Conservation (phyloP, 1,140 invertebrate species). For the Drosophila seguyi region DNA sequence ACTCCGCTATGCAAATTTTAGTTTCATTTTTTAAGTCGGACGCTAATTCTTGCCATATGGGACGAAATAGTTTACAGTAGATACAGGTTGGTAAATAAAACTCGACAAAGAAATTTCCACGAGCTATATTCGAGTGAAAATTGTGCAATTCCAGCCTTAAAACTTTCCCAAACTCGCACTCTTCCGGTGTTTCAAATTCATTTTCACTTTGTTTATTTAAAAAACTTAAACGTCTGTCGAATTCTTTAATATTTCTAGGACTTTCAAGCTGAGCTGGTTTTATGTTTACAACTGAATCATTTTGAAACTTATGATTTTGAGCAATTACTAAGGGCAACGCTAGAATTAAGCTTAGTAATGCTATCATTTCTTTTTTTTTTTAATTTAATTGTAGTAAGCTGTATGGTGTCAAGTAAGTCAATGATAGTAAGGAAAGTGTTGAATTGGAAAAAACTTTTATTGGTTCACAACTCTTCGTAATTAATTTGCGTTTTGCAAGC, state of each 20-base stretch:
- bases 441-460: neutral
- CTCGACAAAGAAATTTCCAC: conserved; percentile 13
- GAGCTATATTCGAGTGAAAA: neutral
- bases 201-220: neutral
- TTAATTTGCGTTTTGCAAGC: conserved; percentile 85
- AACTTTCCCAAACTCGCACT: conserved; percentile 3
- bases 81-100: conserved; percentile 12
- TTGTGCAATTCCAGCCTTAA: neutral
- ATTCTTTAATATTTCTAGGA: neutral
- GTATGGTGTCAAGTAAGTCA: conserved; percentile 12
- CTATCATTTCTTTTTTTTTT: conserved; percentile 1
- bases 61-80: neutral
- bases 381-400: no score
- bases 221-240: neutral
- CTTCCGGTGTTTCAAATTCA: neutral
- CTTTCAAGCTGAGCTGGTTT: neutral
- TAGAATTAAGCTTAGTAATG: neutral
- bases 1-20: conserved; percentile 21
- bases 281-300: neutral
- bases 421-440: neutral
- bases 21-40: conserved; percentile 5
- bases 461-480: conserved; percentile 28
- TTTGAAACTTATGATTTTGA: conserved; percentile 3
- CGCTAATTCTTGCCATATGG: conserved; percentile 15
- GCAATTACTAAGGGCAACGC: neutral